Base-by-base conservation (phyloP, 1,140 invertebrate species). In the Bombus pascuorum region DNA sequence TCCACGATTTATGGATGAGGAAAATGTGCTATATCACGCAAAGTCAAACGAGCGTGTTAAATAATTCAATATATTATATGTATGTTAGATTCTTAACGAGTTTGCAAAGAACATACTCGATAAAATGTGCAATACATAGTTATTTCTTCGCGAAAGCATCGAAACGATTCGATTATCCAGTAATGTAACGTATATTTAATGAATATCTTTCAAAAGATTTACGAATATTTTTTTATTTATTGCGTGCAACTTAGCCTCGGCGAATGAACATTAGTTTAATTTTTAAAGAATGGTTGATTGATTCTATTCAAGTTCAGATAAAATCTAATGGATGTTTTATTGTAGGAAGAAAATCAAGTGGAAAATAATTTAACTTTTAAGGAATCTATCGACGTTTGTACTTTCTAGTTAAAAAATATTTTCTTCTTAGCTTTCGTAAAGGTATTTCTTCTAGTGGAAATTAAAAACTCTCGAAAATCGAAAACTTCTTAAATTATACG, bases 51-150 rank as follows among this genome's bases (percentile, higher is more conserved):
- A 22, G 13, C 59, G 44, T 53, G 57, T 66, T 72, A 80, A 73
- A 85, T 47, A 80, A 85, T 72, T 80, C 76, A 80, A 71, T 37
- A 10, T 15, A 53, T 34, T 71, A n/a, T n/a, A 32, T n/a, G 22
- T 59, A 47, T 57, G n/a, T 78, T 37, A 39, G 37, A 78, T 59
- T 71, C 82, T 83, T 32, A n/a, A 79, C 75, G 32, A 70, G n/a
- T 72, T n/a, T n/a, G 57, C 6, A 42, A 32, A 25, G 65, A 83
- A 68, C 44, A 4, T 25, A 22, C 62, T 83, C 28, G 81, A 47
- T 74, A 47, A 62, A 65, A 37, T 53, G 42, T 66, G 53, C 47
- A 39, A 68, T 37, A 28, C 28, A 8, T 53, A 53, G 18, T 53
- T 53, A 22, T 53, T 53, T 53, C 47, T 53, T 53, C 18, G 47